These are phyloP conservation scores for Thera obeliscata DNA, from an alignment of 2,888 invertebrate species.

Conservation along the genomic window DNA sequence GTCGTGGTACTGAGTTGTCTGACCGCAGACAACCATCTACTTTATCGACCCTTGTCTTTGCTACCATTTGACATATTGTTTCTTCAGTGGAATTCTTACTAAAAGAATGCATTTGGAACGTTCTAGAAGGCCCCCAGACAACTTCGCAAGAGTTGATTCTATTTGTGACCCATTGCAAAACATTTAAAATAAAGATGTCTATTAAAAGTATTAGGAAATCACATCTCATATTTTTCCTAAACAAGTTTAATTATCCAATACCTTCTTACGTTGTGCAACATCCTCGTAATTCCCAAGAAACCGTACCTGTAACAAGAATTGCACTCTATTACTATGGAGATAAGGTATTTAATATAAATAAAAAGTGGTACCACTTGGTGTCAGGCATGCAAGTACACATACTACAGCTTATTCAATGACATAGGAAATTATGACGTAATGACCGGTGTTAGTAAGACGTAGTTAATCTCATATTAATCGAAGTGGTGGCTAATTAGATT, in stretches of 20 bases:
- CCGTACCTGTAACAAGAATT: conserved; percentile 50
- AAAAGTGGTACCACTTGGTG: conserved; percentile 46
- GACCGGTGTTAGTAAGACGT: conserved; percentile 10
- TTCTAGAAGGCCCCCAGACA: background rate
- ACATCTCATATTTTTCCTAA: conserved; percentile 18
- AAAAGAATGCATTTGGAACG: background rate
- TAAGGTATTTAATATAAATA: conserved; percentile 30
- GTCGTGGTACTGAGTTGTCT: background rate
- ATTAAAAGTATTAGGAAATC: too few species aligned
- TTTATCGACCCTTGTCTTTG: conserved; percentile 11
- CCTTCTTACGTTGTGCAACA: conserved; percentile 24
- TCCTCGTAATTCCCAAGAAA: conserved; percentile 41
- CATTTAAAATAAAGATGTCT: too few species aligned
- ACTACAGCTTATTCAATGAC: conserved; percentile 31
- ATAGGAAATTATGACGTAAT: conserved; percentile 18
- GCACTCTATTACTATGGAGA: conserved; percentile 22
- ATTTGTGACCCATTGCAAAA: too few species aligned
- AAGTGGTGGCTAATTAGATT: background rate
- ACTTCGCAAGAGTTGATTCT: too few species aligned
- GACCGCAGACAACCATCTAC: conserved; percentile 10
- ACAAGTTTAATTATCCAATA: conserved; percentile 23
- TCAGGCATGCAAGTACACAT: conserved; percentile 30
- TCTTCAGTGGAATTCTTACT: background rate
- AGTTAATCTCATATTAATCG: background rate
- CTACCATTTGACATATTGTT: background rate